Conservation (phyloP, 2,113 vertebrate species). For the Numida meleagris region DNA sequence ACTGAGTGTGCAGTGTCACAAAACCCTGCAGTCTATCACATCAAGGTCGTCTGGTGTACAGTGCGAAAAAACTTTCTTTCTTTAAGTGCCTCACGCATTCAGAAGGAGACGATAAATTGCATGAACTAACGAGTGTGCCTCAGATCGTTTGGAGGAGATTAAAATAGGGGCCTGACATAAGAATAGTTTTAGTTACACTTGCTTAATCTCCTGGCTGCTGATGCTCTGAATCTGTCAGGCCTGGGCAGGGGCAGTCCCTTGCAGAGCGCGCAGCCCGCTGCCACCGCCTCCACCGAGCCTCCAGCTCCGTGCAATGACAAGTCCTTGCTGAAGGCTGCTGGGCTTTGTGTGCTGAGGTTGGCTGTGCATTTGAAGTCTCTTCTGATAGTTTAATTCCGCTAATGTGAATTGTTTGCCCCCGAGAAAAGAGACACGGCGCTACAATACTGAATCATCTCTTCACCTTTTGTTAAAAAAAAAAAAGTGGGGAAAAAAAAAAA, state of each 20-base stretch:
- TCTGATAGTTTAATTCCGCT: slow-evolving; percentile 22
- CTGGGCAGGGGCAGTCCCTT: not conserved
- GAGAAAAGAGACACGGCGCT: not conserved
- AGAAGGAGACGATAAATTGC: not conserved
- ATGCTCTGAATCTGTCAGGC: slow-evolving; percentile 2
- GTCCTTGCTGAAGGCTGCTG: slow-evolving; percentile 1
- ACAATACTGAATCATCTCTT: slow-evolving; percentile 63
- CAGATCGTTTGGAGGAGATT: not conserved
- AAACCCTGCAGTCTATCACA: slow-evolving; percentile 88
- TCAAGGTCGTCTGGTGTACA: slow-evolving; percentile 88
- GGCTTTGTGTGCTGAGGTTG: slow-evolving; percentile 24
- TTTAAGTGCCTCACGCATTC: slow-evolving; percentile 61
- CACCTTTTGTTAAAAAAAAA: slow-evolving; percentile 60
- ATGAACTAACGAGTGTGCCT: not conserved
- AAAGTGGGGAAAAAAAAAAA: too few relatives aligned
- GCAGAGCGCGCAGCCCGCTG: not conserved
- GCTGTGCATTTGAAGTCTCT: slow-evolving; percentile 21
- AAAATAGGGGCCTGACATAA: slow-evolving; percentile 28
- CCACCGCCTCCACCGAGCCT: not conserved
- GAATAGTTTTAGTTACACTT: slow-evolving; percentile 54
- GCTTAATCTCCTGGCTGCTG: slow-evolving; percentile 33
- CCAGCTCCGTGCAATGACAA: not conserved
- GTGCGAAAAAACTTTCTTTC: slow-evolving; percentile 75
- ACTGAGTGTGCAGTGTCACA: slow-evolving; percentile 81
- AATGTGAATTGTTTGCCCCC: slow-evolving; percentile 19